Percentiles rank a stretch among this genome's conserved stretches.
Conservation (phyloP, 2,888 invertebrate genomes). For the Linnaemya tessellans region DNA sequence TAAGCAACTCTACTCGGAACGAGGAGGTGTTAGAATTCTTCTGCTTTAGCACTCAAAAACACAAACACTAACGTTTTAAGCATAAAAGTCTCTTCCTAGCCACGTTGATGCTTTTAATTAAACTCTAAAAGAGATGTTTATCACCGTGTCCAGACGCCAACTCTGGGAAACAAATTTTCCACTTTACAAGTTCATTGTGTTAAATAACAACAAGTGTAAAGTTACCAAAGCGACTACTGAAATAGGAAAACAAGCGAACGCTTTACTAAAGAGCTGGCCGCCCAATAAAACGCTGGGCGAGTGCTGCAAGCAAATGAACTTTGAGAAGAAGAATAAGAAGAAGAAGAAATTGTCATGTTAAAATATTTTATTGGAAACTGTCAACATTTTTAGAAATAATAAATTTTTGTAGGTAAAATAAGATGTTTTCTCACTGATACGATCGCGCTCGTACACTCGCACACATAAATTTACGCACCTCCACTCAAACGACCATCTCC, state of each 20-base stretch:
- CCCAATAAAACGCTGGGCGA: not conserved
- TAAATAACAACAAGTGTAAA: slow-evolving; percentile 19
- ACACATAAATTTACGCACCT: slow-evolving; percentile 25
- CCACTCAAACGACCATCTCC: not conserved
- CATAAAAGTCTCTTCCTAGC: not conserved
- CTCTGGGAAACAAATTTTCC: slow-evolving; percentile 16
- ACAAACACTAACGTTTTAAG: not conserved
- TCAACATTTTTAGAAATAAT: slow-evolving; percentile 71
- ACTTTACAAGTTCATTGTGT: not conserved
- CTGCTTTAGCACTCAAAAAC: not conserved
- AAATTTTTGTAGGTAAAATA: slow-evolving; percentile 65
- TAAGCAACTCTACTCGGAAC: too few species aligned
- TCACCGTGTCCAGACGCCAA: slow-evolving; percentile 39
- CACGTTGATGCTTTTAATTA: not conserved
- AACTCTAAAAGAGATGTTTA: slow-evolving; percentile 4
- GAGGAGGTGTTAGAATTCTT: not conserved
- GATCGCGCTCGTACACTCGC: slow-evolving; percentile 25
- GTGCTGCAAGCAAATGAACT: not conserved
- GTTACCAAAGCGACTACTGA: slow-evolving; percentile 51
- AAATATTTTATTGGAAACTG: slow-evolving; percentile 73
- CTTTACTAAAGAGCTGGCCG: not conserved
- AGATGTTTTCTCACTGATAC: slow-evolving; percentile 70
- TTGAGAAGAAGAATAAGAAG: not conserved
- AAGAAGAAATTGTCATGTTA: slow-evolving; percentile 61
- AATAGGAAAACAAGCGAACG: not conserved